Base-by-base conservation (phyloP, 2,113 vertebrate species). In the Nannospalax galili region DNA sequence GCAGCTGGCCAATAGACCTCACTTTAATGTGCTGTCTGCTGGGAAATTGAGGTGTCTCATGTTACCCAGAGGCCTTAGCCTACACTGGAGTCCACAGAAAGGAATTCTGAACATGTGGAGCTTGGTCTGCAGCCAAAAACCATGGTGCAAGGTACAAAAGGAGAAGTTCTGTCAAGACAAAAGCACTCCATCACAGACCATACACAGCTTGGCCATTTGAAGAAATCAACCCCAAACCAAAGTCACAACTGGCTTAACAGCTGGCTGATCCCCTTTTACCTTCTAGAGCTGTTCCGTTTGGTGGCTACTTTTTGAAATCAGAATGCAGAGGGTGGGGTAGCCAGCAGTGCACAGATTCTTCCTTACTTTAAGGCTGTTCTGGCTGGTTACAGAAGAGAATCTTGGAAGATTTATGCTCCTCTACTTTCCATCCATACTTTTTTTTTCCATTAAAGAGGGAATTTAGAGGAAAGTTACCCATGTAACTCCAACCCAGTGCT, bases 91-190 rank as follows among this genome's bases (percentile, higher is more conserved):
- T 97, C 98, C 96, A 95, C 95, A 98, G 98, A 98, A 98, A 98
- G 97, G 98, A 98, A 98, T 99, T 97, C 98, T 98, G 67, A 97
- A 98, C 98, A 98, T 98, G 98, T 98, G 96, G 98, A 97, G 97
- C 97, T 98, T 99, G 98, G 98, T 94, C 86, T 95, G 88, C 37
- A 91, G 98, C 98, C 98, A 99, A 98, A 97, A 98, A 94, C 97
- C 98, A 98, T 97, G 97, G 94, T 97, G 95, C 98, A 96, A 86
- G 91, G 94, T 97, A 98, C 97, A 97, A 97, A 98, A 98, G 95
- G 95, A 98, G 97, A 98, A 98, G 97, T 96, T 96, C 96, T 97
- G 74, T 97, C 93, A 96, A 95, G 98, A 98, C 98, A 98, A 98
- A 98, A 67, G 90, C 95, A 96, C 97, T 98, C 94, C 88, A 98